phyloP scores from a whole-genome alignment of 2,797 vertebrate genomes.

The Ptychobarbus kaznakovi region DNA sequence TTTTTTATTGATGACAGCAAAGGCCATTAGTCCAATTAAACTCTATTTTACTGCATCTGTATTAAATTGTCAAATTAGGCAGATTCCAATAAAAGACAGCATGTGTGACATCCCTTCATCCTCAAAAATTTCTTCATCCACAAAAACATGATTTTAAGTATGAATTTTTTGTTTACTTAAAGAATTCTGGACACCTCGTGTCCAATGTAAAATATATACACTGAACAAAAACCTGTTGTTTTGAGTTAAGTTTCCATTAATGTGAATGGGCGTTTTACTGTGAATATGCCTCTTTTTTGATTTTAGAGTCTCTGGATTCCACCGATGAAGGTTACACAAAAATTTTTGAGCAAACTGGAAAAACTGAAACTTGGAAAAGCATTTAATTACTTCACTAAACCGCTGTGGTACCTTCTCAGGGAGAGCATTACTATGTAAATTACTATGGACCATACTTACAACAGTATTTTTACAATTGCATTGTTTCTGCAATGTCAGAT shows the following conservation, averaged over 20 bases:
- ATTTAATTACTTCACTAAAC: conserved; percentile 18
- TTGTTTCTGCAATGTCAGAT: background rate
- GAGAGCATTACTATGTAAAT: conserved; percentile 6
- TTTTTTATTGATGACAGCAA: background rate
- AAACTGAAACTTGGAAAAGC: conserved; percentile 16
- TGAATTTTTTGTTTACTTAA: background rate
- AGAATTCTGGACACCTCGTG: background rate
- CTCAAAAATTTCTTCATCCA: background rate
- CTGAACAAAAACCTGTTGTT: background rate
- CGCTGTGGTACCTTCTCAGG: background rate
- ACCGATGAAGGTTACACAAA: conserved; percentile 16
- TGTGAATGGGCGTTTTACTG: background rate
- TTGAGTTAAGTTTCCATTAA: background rate
- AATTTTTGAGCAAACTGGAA: conserved; percentile 29
- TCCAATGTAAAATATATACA: background rate
- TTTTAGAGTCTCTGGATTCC: conserved; percentile 7
- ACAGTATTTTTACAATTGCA: background rate
- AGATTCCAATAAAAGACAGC: background rate
- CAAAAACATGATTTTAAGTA: background rate
- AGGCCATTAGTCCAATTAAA: background rate
- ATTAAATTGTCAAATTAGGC: background rate
- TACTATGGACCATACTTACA: background rate
- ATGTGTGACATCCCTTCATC: background rate
- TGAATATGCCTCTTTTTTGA: background rate
- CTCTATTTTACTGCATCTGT: background rate